Percentiles rank a stretch among this genome's conserved stretches.
These are phyloP conservation scores for Cotesia congregata DNA, from an alignment of 2,888 invertebrate genomes.

Conservation along the genomic window DNA sequence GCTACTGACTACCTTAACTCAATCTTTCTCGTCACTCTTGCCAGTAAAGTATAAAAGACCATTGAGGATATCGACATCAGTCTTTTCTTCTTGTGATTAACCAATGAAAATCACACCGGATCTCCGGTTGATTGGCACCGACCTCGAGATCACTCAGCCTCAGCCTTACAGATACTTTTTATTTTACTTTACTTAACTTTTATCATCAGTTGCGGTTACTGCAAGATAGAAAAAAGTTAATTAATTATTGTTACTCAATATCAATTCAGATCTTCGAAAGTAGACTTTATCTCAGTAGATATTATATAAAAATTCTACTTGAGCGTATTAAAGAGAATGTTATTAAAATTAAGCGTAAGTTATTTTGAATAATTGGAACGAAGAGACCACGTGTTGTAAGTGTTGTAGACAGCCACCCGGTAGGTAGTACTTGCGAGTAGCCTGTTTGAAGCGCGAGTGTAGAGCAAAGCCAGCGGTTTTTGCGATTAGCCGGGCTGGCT, in stretches of 20 bases:
- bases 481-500: conserved; percentile 62
- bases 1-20: conserved; percentile 12
- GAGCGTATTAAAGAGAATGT: neutral
- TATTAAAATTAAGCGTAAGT: conserved; percentile 9
- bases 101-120: conserved; percentile 50
- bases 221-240: neutral
- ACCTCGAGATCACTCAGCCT: conserved; percentile 36
- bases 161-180: neutral
- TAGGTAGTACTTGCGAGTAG: conserved; percentile 51
- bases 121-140: conserved; percentile 49
- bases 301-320: neutral
- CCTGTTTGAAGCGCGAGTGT: conserved; percentile 55
- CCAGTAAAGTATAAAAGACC: neutral
- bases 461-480: conserved; percentile 63
- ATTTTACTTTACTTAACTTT: conserved; percentile 5
- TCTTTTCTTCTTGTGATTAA: conserved; percentile 15
- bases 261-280: neutral
- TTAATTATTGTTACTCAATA: neutral
- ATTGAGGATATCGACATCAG: neutral
- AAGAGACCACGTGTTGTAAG: conserved; percentile 24
- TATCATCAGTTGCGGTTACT: neutral
- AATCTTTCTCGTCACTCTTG: conserved; percentile 6
- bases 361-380: conserved; percentile 6
- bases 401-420: conserved; percentile 52
- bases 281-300: neutral